Conservation (phyloP, 1,140 invertebrate genomes). For the Onthophagus taurus region DNA sequence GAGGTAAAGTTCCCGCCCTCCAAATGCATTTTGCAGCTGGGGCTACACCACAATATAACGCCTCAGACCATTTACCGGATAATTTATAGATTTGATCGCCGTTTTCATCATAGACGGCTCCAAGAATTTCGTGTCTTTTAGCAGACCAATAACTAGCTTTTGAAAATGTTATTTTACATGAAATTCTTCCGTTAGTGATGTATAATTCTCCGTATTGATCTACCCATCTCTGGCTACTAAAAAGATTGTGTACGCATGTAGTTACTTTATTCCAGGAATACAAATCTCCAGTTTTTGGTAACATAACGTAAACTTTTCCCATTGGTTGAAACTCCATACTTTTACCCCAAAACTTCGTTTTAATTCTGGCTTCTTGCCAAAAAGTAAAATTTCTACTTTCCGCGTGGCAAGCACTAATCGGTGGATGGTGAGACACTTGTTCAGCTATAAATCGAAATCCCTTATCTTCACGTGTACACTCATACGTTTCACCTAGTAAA, state of each 20-base stretch:
- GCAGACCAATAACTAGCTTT: conserved; percentile 77
- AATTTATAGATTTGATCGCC: conserved; percentile 54
- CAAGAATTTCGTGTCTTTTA: conserved; percentile 68
- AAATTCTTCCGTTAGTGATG: conserved; percentile 54
- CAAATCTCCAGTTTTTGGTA: conserved; percentile 49
- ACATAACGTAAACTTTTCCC: conserved; percentile 47
- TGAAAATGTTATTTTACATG: conserved; percentile 71
- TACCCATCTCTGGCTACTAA: conserved; percentile 74
- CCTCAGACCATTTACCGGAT: conserved; percentile 77
- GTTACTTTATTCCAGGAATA: conserved; percentile 84
- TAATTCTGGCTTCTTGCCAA: conserved; percentile 73
- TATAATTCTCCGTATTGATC: conserved; percentile 79
- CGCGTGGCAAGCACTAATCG: conserved; percentile 72
- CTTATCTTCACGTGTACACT: conserved; percentile 66
- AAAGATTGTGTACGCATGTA: conserved; percentile 79
- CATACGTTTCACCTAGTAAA: conserved; percentile 76
- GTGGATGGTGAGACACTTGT: conserved; percentile 81
- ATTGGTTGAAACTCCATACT: conserved; percentile 82
- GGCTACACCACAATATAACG: conserved; percentile 63
- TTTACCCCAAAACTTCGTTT: conserved; percentile 87
- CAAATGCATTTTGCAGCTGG: conserved; percentile 64
- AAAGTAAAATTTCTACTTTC: conserved; percentile 68
- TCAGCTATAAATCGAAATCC: conserved; percentile 66
- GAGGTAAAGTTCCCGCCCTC: conserved; percentile 70
- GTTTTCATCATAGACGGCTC: conserved; percentile 49